Evolutionary conservation across 2,113 vertebrate genomes (phyloP).

Genomic region (Erythrolamprus reginae): DNA sequence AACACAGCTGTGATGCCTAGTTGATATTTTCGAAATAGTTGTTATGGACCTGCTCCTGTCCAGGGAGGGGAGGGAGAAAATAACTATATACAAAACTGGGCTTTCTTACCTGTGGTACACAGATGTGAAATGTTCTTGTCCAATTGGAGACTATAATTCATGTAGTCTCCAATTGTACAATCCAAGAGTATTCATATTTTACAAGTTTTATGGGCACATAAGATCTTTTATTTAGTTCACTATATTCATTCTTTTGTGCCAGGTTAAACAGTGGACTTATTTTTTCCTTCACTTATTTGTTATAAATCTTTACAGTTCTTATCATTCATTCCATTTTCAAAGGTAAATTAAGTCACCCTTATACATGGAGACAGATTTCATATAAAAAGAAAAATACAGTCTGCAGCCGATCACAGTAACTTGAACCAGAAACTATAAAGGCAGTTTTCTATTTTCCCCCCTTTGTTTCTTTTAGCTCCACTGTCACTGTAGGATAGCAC

Average conservation of each 20-base stretch:
- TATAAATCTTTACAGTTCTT: background rate
- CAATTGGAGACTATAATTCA: background rate
- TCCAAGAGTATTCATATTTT: background rate
- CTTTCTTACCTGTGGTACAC: background rate
- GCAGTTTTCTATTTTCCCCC: constrained; percentile 18
- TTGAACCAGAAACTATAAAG: background rate
- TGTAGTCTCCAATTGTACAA: too few relatives aligned
- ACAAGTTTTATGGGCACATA: background rate
- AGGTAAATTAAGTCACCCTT: background rate
- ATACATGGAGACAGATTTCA: background rate
- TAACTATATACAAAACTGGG: background rate
- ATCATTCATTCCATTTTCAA: background rate
- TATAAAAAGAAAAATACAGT: background rate
- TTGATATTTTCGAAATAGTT: background rate
- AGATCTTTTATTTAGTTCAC: background rate
- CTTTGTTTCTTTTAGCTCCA: constrained; percentile 34
- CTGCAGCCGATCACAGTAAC: background rate
- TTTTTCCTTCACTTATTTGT: background rate
- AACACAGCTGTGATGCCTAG: background rate
- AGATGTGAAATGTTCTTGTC: background rate
- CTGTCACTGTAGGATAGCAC: constrained; percentile 25
- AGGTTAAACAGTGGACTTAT: background rate
- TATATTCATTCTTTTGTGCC: background rate
- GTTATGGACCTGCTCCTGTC: background rate
- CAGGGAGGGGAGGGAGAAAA: background rate